phyloP scores from a whole-genome alignment of 2,113 vertebrate species.

The Phalacrocorax brasilianus region DNA sequence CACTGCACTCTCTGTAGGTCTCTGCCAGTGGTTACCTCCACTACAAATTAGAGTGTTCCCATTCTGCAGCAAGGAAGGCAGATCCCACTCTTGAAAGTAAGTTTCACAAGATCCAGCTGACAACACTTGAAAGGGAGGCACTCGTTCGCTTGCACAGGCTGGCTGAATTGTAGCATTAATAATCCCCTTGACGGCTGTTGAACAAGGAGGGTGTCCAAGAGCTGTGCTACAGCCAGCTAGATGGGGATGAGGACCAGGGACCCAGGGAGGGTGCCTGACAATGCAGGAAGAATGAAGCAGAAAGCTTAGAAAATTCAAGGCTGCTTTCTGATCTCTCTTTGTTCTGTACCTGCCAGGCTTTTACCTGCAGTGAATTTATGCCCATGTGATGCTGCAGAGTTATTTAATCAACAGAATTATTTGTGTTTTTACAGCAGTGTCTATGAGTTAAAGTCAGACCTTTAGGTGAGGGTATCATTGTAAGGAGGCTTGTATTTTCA shows the following conservation, averaged over 20 bases:
- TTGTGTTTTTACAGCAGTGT: neutral
- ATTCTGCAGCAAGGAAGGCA: neutral
- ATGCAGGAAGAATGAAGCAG: neutral
- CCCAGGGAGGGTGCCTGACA: neutral
- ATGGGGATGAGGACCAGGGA: neutral
- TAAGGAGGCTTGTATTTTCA: neutral
- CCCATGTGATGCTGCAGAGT: neutral
- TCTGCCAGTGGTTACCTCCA: fast-evolving
- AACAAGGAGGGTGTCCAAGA: neutral
- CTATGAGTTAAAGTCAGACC: neutral
- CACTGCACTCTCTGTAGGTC: fast-evolving
- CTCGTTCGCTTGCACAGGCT: neutral
- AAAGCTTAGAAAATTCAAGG: neutral
- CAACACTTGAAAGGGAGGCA: neutral
- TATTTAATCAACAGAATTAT: neutral
- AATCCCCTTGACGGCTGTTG: fast-evolving
- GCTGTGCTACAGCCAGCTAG: no score
- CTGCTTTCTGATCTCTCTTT: neutral
- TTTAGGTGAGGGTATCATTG: neutral
- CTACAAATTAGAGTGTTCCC: neutral
- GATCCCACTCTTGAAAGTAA: neutral
- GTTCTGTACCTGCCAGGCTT: neutral
- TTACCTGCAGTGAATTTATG: neutral
- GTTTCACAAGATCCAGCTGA: neutral
- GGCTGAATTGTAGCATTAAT: neutral